Base-by-base conservation (phyloP, 2,888 invertebrate species). In the Polyommatus iphigenia region DNA sequence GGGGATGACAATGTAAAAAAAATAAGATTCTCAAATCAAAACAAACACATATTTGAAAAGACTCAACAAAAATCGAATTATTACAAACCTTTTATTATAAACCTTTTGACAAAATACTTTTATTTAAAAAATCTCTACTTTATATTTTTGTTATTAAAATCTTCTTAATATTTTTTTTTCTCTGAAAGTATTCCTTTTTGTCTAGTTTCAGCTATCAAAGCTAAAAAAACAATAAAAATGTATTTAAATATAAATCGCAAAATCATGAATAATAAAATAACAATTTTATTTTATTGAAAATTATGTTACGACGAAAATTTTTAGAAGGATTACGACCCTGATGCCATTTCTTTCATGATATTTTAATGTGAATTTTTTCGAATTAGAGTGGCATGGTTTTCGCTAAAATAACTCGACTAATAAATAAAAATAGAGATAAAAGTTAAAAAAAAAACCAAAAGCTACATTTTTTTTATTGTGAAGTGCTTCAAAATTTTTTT, bases 271-370 rank as follows among this genome's bases (percentile, higher is more conserved):
- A 62, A 62, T 62, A 24, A 13, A 62, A 62, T 62, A 62, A 24
- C 62, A 62, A 62, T 13, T 62, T 20, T 71, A 36, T 36, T 32
- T 71, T 71, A 71, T 71, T 71, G 71, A 18, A 71, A 71, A 71
- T 71, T 71, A 36, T 71, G 2, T 18, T 36, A 18, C 5, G n/a
- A 71, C 15, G 10, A 20, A 24, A 24, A 10, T 24, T 13, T 62
- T 15, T 67, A 67, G 0, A 72, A 36, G 72, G 72, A 72, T 10
- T 72, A 72, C 10, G 72, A 72, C 72, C 72, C 72, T 41, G 2
- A 32, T 18, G 15, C 13, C 15, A 67, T 67, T 67, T 32, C 29
- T 67, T 67, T 10, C 36, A 41, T 72, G 41, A 41, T 72, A 41
- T 41, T 72, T 72, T 67, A 67, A 18, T 29, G 29, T 29, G 67